Conservation (phyloP, 1,140 invertebrate genomes). For the Nasonia longicornis region DNA sequence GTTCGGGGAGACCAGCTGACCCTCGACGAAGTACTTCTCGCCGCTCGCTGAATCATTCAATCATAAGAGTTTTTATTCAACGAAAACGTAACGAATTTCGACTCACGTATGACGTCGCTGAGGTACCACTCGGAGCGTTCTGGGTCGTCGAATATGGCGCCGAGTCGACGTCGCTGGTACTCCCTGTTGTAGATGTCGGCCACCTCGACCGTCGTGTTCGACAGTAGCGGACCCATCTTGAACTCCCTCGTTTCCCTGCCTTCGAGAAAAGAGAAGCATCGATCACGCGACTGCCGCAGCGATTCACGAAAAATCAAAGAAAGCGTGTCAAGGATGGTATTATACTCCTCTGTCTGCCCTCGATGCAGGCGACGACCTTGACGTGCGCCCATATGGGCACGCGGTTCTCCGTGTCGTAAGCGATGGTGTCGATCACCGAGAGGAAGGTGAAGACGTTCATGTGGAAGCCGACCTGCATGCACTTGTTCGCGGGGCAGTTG, state of each 20-base stretch:
- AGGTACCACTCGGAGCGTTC: background rate
- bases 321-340: background rate
- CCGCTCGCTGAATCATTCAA: too few species aligned
- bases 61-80: background rate
- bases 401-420: background rate
- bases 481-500: conserved; percentile 1
- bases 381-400: conserved; percentile 10
- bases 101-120: background rate
- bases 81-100: background rate
- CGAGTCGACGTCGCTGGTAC: background rate
- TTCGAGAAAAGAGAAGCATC: background rate
- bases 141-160: background rate
- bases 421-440: background rate
- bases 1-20: background rate
- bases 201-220: background rate
- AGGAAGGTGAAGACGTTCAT: conserved; percentile 17
- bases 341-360: background rate
- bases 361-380: background rate
- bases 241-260: background rate
- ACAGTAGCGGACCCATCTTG: background rate
- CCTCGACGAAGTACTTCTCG: background rate
- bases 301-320: too few species aligned
- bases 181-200: background rate
- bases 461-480: conserved; percentile 7
- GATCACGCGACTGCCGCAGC: too few species aligned